Conservation (phyloP, 2,888 invertebrate genomes). For the Baccha elongata region DNA sequence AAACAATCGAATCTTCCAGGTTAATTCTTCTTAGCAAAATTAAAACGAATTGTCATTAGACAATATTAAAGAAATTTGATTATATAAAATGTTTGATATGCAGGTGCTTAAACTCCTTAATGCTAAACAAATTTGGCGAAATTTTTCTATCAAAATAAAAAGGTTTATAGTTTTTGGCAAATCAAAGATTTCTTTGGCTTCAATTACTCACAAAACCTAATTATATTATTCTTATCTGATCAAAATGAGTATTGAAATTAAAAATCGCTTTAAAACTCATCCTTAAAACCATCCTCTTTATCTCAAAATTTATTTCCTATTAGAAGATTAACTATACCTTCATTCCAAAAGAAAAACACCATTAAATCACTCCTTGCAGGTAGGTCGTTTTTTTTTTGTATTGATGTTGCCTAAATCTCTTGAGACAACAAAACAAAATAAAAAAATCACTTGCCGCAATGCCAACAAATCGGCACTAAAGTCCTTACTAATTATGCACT, state of each 20-base stretch:
- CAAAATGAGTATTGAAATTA: slow-evolving; percentile 12
- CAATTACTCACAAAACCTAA: background rate
- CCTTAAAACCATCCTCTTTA: background rate
- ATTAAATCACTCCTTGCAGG: background rate
- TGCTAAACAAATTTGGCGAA: too few relatives aligned
- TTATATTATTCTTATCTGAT: background rate
- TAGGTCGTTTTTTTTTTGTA: background rate
- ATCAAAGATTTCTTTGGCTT: background rate
- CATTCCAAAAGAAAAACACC: background rate
- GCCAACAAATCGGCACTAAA: slow-evolving; percentile 48
- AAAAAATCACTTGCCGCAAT: slow-evolving; percentile 42
- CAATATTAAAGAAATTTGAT: too few relatives aligned
- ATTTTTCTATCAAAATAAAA: too few relatives aligned
- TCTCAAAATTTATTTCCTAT: background rate
- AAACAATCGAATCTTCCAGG: too few relatives aligned
- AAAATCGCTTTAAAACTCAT: slow-evolving; percentile 15
- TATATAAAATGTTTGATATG: too few relatives aligned
- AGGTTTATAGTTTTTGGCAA: too few relatives aligned
- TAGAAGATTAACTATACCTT: background rate
- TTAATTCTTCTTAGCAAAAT: too few relatives aligned
- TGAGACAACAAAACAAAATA: background rate
- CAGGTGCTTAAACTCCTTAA: too few relatives aligned
- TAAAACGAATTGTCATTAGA: too few relatives aligned
- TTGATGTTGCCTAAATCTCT: slow-evolving; percentile 4
- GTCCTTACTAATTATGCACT: slow-evolving; percentile 66